Evolutionary conservation across 2,113 vertebrate genomes (phyloP), one percentile per base, ranked within the genome.

Genomic region (Sebastes fasciatus): DNA sequence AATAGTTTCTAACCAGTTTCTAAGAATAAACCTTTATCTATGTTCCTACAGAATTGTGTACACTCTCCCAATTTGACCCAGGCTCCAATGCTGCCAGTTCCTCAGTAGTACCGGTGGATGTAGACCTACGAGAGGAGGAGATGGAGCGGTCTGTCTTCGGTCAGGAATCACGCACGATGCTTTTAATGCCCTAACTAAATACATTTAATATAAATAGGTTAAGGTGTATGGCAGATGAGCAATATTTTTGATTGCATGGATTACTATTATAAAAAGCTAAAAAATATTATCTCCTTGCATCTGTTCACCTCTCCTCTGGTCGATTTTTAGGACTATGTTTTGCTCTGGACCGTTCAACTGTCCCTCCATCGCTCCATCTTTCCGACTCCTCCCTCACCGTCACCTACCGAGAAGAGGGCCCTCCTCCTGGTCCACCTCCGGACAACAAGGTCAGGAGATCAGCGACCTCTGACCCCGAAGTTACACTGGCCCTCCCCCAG

Each of bases 51-150:
- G 14, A 2, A 16, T 2, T 48, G 12, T 40, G 4, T 6, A 4
- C 3, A 11, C 23, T 62, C 19, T 72, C 17, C n/a, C 1, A 6
- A 0, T 73, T 26, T 78, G 9, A 26, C n/a, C 49, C 65, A 90
- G 85, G 57, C 4, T 65, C 42, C 17, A 17, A 3, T 42, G 21
- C 49, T 64, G 6, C 13, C 34, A 76, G 45, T 82, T 83, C 63
- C 26, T 51, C 26, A 2, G 0, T 2, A 4, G 43, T 5, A 48
- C 88, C 93, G 93, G 57, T n/a, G 14, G 94, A 91, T 87, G 64
- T 91, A 52, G 94, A 95, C 65, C 91, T 95, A 26, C 68, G 7
- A 10, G 94, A 96, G 58, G 90, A 94, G 48, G 91, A 94, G 57
- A 96, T 94, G 92, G 83, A 84, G 71, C 73, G 43, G 19, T 94